Evolutionary conservation across 2,888 invertebrate species (phyloP).

Genomic region (Tigriopus californicus): DNA sequence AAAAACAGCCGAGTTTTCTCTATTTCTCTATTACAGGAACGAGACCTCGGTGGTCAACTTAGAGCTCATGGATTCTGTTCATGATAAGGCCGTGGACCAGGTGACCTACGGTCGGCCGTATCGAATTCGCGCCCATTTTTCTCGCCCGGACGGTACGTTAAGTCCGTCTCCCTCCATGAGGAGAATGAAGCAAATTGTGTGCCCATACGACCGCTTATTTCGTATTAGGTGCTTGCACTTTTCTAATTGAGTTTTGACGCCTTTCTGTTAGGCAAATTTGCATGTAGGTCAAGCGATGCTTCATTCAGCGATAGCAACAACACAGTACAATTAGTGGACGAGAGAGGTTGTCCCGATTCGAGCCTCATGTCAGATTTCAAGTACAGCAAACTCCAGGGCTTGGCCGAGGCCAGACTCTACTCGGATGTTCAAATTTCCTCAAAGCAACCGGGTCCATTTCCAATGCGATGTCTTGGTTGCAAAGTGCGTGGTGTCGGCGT

Average conservation of each 20-base stretch:
- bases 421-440: conserved; percentile 62
- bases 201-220: too few relatives aligned
- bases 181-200: too few relatives aligned
- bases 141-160: conserved; percentile 56
- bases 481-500: too few relatives aligned
- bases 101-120: conserved; percentile 64
- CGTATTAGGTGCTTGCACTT: background rate
- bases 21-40: conserved; percentile 51
- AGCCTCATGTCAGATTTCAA: conserved; percentile 7
- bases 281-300: conserved; percentile 69
- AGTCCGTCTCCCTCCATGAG: too few relatives aligned
- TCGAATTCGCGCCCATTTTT: conserved; percentile 61
- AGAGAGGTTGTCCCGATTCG: conserved; percentile 51
- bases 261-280: conserved; percentile 24
- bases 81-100: conserved; percentile 39
- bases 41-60: conserved; percentile 68
- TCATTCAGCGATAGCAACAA: conserved; percentile 67
- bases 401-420: conserved; percentile 47
- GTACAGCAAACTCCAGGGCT: conserved; percentile 43
- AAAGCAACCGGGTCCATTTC: conserved; percentile 63
- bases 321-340: conserved; percentile 55
- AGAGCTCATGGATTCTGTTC: conserved; percentile 40
- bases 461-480: conserved; percentile 70
- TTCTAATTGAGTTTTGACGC: background rate
- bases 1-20: too few relatives aligned